A percentile compares a stretch with the other conserved stretches of the same genome.
These are phyloP conservation scores for Cirrhinus mrigala DNA, from an alignment of 2,797 vertebrate species.

Conservation along the genomic window DNA sequence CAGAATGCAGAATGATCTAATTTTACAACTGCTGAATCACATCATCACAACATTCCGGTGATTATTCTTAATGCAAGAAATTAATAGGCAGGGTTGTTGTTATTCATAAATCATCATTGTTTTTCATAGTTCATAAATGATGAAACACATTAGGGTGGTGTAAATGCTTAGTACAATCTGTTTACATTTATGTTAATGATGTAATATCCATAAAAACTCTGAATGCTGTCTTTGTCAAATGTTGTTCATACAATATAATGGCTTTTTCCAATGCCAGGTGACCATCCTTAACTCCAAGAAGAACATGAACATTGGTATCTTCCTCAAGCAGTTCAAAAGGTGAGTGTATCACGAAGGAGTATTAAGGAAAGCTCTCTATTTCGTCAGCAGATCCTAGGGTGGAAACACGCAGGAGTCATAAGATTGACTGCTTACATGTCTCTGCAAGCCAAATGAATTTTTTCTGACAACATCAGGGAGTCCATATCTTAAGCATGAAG, in stretches of 20 bases:
- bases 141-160: neutral
- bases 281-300: slow-evolving; percentile 82
- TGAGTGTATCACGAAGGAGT: slow-evolving; percentile 68
- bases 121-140: neutral
- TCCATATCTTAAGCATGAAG: neutral
- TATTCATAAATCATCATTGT: neutral
- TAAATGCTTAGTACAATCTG: neutral
- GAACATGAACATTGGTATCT: slow-evolving; percentile 86
- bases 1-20: slow-evolving; percentile 1
- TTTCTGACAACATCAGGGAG: slow-evolving; percentile 16
- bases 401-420: neutral
- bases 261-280: slow-evolving; percentile 68
- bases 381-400: neutral
- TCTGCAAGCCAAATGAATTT: slow-evolving; percentile 43
- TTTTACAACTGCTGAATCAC: slow-evolving; percentile 18
- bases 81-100: slow-evolving; percentile 9
- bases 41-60: neutral
- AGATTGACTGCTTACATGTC: slow-evolving; percentile 41
- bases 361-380: slow-evolving; percentile 3
- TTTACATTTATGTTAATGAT: slow-evolving; percentile 5
- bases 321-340: slow-evolving; percentile 88
- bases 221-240: neutral
- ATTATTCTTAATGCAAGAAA: slow-evolving; percentile 30
- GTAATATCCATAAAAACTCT: neutral
- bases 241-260: neutral